A percentile compares a stretch with the other conserved stretches of the same genome.
phyloP scores from a whole-genome alignment of 2,797 vertebrate species.

The Tauraco hartlaubi region DNA sequence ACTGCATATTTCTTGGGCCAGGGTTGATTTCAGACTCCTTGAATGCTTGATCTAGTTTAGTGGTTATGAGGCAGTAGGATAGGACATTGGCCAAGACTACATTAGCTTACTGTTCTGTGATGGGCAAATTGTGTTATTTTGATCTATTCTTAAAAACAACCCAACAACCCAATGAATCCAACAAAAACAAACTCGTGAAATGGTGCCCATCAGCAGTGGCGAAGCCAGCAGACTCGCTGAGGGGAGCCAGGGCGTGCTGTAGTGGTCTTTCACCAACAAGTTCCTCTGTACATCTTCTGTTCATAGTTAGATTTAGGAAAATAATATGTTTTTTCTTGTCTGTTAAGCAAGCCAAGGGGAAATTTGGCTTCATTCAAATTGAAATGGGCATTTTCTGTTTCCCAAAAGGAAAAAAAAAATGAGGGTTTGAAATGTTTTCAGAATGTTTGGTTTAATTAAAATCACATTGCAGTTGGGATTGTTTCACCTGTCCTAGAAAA shows the following conservation, averaged over 20 bases:
- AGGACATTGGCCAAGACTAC: not conserved
- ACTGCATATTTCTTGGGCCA: not conserved
- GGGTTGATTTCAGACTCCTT: not conserved
- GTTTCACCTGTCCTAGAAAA: not conserved
- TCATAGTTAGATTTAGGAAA: not conserved
- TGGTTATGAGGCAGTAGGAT: not conserved
- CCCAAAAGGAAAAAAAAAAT: not conserved
- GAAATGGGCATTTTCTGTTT: not conserved
- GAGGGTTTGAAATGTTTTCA: not conserved
- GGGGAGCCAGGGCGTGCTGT: not conserved
- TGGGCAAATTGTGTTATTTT: not conserved
- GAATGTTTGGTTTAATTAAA: not conserved
- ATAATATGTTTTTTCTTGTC: not conserved
- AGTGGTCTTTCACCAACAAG: accelerated
- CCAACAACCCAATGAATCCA: not conserved
- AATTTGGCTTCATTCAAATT: not conserved
- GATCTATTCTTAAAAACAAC: not conserved
- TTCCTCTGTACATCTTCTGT: not conserved
- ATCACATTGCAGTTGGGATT: not conserved
- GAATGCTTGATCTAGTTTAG: not conserved
- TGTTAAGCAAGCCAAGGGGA: not conserved
- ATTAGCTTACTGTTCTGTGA: not conserved
- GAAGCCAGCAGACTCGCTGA: not conserved
- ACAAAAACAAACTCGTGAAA: not conserved
- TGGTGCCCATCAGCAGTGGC: not conserved